Evolutionary conservation across 2,797 vertebrate species (phyloP).

Genomic region (Amblyraja radiata): DNA sequence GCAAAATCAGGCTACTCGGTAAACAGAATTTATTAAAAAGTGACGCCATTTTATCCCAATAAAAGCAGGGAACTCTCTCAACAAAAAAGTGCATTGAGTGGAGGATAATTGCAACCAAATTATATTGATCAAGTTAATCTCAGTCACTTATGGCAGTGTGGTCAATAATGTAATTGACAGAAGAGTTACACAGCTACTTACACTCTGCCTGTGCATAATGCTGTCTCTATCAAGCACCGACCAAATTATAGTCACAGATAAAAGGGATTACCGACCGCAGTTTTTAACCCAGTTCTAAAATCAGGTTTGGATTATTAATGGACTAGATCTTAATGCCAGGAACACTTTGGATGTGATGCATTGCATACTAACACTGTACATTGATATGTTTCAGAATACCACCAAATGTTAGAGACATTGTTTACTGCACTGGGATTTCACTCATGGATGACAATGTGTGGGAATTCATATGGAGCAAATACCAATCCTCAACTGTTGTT

Average conservation of each 20-base stretch:
- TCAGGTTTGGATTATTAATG: not conserved
- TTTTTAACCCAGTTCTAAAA: not conserved
- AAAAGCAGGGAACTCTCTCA: no score
- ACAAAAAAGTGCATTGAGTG: no score
- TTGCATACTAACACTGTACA: not conserved
- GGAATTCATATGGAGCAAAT: conserved; percentile 99
- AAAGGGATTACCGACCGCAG: not conserved
- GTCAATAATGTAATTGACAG: no score
- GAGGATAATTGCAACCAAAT: no score
- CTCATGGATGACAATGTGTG: conserved; percentile 96
- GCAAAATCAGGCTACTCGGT: no score
- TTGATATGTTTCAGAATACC: conserved; percentile 69
- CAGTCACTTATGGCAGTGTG: no score
- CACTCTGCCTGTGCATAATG: no score
- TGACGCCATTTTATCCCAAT: no score
- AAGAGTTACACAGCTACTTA: no score
- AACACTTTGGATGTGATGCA: not conserved
- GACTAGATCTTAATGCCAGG: not conserved
- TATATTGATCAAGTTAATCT: no score
- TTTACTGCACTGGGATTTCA: conserved; percentile 94
- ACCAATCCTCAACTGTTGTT: conserved; percentile 82
- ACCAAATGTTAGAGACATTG: conserved; percentile 88
- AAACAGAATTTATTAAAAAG: no score
- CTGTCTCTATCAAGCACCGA: not conserved
- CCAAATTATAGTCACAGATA: not conserved